These are phyloP conservation scores for Channa argus DNA, from an alignment of 2,113 vertebrate species.

Conservation along the genomic window DNA sequence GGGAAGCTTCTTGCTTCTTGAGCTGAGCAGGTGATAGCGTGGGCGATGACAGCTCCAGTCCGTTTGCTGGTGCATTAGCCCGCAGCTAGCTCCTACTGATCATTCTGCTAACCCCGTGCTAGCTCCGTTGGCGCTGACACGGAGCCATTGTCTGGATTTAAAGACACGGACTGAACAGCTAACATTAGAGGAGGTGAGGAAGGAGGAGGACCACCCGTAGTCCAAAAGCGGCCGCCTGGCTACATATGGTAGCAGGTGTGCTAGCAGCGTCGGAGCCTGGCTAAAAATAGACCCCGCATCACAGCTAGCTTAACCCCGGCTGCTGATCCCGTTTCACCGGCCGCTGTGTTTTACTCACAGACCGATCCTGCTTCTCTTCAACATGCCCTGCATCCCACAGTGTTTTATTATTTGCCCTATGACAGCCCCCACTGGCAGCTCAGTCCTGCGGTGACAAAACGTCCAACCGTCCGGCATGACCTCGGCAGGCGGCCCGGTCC, in stretches of 20 bases:
- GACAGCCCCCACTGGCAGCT: not conserved
- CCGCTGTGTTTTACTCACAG: slow-evolving; percentile 49
- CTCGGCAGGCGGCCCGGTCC: slow-evolving; percentile 43
- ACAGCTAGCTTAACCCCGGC: slow-evolving; percentile 52
- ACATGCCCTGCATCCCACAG: accelerated
- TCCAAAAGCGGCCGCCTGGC: slow-evolving; percentile 79
- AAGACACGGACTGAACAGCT: not conserved
- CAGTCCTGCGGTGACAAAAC: not conserved
- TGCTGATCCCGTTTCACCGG: slow-evolving; percentile 74
- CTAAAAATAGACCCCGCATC: slow-evolving; percentile 90
- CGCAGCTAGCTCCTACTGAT: not conserved
- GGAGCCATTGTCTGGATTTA: not conserved
- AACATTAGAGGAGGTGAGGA: not conserved
- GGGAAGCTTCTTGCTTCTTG: not conserved
- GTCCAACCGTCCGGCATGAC: slow-evolving; percentile 60
- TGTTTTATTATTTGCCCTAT: not conserved
- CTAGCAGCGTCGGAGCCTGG: slow-evolving; percentile 75
- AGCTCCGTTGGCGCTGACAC: slow-evolving; percentile 5
- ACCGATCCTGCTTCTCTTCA: not conserved
- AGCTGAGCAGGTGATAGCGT: not conserved
- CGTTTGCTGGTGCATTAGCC: slow-evolving; percentile 23
- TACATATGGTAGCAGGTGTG: slow-evolving; percentile 78
- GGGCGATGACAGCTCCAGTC: slow-evolving; percentile 30
- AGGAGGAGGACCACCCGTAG: slow-evolving; percentile 29
- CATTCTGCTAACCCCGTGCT: slow-evolving; percentile 9